Evolutionary conservation across 2,888 invertebrate species (phyloP), one percentile per base, ranked within the genome.

Genomic region (Colletes collaris): DNA sequence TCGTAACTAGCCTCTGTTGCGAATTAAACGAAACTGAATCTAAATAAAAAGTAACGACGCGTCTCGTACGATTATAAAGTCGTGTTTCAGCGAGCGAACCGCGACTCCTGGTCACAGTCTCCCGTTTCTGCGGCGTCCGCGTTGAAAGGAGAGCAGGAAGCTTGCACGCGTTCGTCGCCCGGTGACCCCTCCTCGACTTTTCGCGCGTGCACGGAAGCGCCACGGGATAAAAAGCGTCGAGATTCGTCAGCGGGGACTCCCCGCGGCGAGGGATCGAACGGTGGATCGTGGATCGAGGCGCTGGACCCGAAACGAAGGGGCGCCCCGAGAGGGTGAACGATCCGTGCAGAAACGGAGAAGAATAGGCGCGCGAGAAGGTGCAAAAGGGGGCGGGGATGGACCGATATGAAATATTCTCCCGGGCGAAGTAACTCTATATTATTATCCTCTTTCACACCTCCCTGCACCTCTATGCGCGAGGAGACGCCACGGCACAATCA

Each of bases 381-480:
- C 73, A 81, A 68, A 68, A 76, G 58, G 76, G 80, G 81, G 78
- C 63, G 79, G 62, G 59, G 74, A 77, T 64, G 58, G 75, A 53
- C 37, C 84, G 80, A 88, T 87, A 89, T 86, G 88, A 90, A 90
- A 90, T 88, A 89, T 89, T 88, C 89, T 27, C 81, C 86, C 82
- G 75, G 37, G 62, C 59, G 68, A 27, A 60, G 92, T 92, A 92
- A 92, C 92, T 92, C 90, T 92, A 93, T 92, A 92, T 92, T 92
- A 92, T 93, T 92, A 92, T 92, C 92, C 92, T 90, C 91, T 92
- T 93, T 93, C 92, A 92, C 92, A 92, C 92, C 91, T 93, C 89
- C 84, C 81, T 91, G 92, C 89, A 87, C 88, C 83, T 89, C 90
- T 89, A 90, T 90, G 84, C 58, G 77, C 81, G 73, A 71, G 83